A percentile compares a stretch with the other conserved stretches of the same genome.
phyloP scores from a whole-genome alignment of 2,888 invertebrate species.

The Axea sp. region DNA sequence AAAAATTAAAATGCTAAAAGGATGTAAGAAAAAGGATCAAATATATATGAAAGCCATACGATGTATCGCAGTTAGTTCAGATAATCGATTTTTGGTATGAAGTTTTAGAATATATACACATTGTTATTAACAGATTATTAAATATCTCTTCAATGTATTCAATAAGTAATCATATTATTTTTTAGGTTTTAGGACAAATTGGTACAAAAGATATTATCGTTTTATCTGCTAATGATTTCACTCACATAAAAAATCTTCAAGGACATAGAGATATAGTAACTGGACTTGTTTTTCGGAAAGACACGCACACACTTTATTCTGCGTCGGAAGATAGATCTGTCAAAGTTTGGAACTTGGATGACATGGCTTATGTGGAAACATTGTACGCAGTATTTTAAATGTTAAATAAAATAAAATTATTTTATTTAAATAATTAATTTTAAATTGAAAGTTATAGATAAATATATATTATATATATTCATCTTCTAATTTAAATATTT shows the following conservation, averaged over 20 bases:
- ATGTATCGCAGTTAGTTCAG: constrained; percentile 80
- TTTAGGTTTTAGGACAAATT: constrained; percentile 85
- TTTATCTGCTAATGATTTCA: constrained; percentile 89
- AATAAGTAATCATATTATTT: too few relatives aligned
- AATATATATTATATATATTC: too few relatives aligned
- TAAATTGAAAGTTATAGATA: too few relatives aligned
- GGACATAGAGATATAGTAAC: constrained; percentile 88
- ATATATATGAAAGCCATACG: constrained; percentile 72
- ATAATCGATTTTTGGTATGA: constrained; percentile 89
- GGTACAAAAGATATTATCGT: constrained; percentile 86
- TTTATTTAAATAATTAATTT: too few relatives aligned
- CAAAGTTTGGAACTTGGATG: constrained; percentile 97
- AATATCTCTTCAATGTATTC: too few relatives aligned
- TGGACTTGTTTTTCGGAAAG: constrained; percentile 91
- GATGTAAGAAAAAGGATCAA: constrained; percentile 69
- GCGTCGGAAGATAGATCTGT: constrained; percentile 89
- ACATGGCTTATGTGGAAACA: constrained; percentile 97
- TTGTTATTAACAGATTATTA: too few relatives aligned
- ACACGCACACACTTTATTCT: constrained; percentile 91
- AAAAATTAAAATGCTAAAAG: constrained; percentile 80
- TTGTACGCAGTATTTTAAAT: constrained; percentile 80
- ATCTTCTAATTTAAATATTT: too few relatives aligned
- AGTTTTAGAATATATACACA: too few relatives aligned
- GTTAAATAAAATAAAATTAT: constrained; percentile 2
- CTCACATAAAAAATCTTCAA: constrained; percentile 88